Conservation (phyloP, 1,140 invertebrate genomes). For the Sycophila sp. region DNA sequence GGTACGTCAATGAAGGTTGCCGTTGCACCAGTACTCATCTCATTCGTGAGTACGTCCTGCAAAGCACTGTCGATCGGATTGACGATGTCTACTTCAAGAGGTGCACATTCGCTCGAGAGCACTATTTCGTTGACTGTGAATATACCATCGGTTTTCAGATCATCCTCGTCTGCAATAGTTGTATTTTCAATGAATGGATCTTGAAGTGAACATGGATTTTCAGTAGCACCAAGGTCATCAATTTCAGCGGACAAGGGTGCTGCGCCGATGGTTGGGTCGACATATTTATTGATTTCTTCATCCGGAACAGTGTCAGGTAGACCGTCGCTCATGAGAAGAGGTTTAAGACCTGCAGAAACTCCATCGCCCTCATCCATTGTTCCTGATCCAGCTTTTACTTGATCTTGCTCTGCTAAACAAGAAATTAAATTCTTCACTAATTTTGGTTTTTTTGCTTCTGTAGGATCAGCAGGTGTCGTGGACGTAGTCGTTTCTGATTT, state of each 20-base stretch:
- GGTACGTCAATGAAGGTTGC: background rate
- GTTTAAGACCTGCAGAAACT: too few relatives aligned
- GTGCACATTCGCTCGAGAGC: background rate
- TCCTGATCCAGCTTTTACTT: too few relatives aligned
- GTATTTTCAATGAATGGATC: background rate
- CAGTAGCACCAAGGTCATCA: background rate
- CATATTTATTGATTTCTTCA: slow-evolving; percentile 37
- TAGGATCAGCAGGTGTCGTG: too few relatives aligned
- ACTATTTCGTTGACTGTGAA: slow-evolving; percentile 9
- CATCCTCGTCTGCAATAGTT: background rate
- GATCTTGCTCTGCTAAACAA: too few relatives aligned
- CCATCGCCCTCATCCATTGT: too few relatives aligned
- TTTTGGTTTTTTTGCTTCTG: too few relatives aligned
- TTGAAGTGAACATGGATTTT: background rate
- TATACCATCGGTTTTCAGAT: background rate
- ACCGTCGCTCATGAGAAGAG: slow-evolving; percentile 39
- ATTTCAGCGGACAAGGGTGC: background rate
- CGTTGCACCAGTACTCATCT: background rate
- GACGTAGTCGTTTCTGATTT: too few relatives aligned
- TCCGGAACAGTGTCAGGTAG: slow-evolving; percentile 45
- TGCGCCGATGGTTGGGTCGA: background rate
- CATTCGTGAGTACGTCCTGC: background rate
- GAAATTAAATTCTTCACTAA: too few relatives aligned
- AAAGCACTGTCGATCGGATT: slow-evolving; percentile 1
- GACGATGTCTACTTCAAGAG: background rate